A percentile compares a stretch with the other conserved stretches of the same genome.
Conservation (phyloP, 2,113 vertebrate species). For the Caretta caretta region DNA sequence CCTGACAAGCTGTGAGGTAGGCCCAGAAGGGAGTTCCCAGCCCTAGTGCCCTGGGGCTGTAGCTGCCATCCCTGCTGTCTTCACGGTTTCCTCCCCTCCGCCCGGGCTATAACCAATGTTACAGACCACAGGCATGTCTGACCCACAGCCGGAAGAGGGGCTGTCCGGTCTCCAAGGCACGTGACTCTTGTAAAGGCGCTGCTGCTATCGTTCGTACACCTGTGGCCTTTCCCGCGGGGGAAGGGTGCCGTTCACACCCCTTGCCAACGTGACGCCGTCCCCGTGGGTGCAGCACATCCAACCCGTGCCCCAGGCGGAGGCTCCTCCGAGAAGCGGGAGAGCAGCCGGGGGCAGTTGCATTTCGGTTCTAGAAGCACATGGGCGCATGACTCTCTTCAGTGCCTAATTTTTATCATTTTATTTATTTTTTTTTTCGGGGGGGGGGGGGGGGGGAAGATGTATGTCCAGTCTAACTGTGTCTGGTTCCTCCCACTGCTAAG, state of each 20-base stretch:
- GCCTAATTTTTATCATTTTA: neutral
- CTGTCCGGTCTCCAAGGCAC: too few relatives aligned
- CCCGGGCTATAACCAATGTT: too few relatives aligned
- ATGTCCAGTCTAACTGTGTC: neutral
- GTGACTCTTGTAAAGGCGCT: neutral
- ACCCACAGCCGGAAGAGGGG: neutral
- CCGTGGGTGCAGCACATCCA: neutral
- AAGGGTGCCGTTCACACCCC: neutral
- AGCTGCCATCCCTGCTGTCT: neutral
- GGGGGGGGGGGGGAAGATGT: too few relatives aligned
- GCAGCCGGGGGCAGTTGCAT: neutral
- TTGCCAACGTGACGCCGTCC: neutral
- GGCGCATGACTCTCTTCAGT: conserved; percentile 25
- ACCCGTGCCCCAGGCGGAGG: neutral
- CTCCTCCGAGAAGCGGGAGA: neutral
- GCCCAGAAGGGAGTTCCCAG: neutral
- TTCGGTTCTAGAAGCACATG: neutral
- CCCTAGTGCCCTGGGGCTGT: neutral
- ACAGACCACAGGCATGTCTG: too few relatives aligned
- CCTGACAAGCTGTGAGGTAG: neutral
- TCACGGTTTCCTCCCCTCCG: neutral
- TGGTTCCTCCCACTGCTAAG: neutral
- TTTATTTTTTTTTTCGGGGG: neutral
- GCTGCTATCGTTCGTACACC: neutral
- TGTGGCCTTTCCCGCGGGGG: neutral